These are phyloP conservation scores for Cossypha polioptera DNA, from an alignment of 2,797 vertebrate genomes.

Conservation along the genomic window DNA sequence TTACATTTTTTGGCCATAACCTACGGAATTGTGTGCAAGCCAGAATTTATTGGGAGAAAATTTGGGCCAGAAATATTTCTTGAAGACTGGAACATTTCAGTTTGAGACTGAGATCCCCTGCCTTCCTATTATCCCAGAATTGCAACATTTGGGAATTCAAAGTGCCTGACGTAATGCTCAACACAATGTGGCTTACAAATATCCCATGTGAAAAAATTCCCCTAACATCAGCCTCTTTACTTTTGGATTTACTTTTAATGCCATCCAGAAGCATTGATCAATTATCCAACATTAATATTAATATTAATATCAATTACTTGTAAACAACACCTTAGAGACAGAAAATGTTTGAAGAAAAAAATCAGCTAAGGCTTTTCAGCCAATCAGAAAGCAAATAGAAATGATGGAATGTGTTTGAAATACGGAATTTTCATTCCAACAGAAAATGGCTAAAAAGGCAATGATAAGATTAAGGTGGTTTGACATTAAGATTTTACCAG, in stretches of 20 bases:
- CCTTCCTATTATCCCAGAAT: conserved; percentile 49
- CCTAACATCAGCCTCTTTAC: not conserved
- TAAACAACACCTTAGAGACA: not conserved
- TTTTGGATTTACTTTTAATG: not conserved
- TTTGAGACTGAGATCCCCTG: conserved; percentile 40
- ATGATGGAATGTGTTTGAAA: not conserved
- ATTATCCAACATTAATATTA: not conserved
- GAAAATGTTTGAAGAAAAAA: not conserved
- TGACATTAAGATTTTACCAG: not conserved
- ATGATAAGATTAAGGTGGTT: not conserved
- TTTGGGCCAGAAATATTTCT: conserved; percentile 67
- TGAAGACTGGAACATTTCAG: conserved; percentile 70
- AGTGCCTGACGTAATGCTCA: not conserved
- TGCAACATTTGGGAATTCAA: conserved; percentile 68
- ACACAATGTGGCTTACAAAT: conserved; percentile 41
- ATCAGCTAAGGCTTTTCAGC: not conserved
- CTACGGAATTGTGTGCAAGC: conserved; percentile 11
- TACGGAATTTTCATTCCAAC: not conserved
- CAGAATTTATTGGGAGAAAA: conserved; percentile 66
- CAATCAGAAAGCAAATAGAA: not conserved
- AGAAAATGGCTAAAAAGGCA: not conserved
- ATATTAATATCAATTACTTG: not conserved
- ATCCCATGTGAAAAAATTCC: not conserved
- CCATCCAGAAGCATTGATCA: conserved; percentile 11
- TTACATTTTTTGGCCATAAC: conserved; percentile 38